A percentile compares a stretch with the other conserved stretches of the same genome.
phyloP scores from a whole-genome alignment of 2,888 invertebrate species.

The Monochamus alternatus region DNA sequence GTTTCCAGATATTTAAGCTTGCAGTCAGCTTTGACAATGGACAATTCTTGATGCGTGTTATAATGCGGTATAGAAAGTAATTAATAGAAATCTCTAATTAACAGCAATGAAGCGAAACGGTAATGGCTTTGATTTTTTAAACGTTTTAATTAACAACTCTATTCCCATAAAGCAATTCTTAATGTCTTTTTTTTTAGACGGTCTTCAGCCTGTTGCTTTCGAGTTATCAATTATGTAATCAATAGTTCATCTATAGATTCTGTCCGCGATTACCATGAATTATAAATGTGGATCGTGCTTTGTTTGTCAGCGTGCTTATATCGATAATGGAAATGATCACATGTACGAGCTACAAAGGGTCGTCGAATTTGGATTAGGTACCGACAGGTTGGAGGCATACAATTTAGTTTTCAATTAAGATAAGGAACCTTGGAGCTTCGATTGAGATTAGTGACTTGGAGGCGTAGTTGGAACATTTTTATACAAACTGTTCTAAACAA shows the following conservation, averaged over 20 bases:
- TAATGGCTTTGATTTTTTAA: too few relatives aligned
- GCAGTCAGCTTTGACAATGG: too few relatives aligned
- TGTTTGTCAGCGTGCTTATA: slow-evolving; percentile 10
- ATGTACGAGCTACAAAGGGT: background rate
- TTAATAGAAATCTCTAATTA: too few relatives aligned
- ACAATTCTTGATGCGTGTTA: too few relatives aligned
- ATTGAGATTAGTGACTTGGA: too few relatives aligned
- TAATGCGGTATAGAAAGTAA: too few relatives aligned
- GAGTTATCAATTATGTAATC: slow-evolving; percentile 14
- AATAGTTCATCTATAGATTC: slow-evolving; percentile 2
- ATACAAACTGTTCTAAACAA: too few relatives aligned
- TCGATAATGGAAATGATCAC: slow-evolving; percentile 10
- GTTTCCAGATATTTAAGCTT: too few relatives aligned
- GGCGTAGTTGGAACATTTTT: too few relatives aligned
- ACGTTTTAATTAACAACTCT: background rate
- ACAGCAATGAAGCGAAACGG: too few relatives aligned
- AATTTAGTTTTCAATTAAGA: slow-evolving; percentile 5
- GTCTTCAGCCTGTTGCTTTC: slow-evolving; percentile 27
- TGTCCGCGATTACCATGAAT: slow-evolving; percentile 25
- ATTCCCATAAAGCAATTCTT: background rate
- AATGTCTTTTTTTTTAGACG: slow-evolving; percentile 4
- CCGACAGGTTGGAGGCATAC: background rate
- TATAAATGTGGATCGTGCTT: slow-evolving; percentile 17
- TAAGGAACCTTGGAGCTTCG: background rate
- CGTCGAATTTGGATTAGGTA: background rate